Conservation (phyloP, 2,888 invertebrate genomes). For the Augiades crinisus region DNA sequence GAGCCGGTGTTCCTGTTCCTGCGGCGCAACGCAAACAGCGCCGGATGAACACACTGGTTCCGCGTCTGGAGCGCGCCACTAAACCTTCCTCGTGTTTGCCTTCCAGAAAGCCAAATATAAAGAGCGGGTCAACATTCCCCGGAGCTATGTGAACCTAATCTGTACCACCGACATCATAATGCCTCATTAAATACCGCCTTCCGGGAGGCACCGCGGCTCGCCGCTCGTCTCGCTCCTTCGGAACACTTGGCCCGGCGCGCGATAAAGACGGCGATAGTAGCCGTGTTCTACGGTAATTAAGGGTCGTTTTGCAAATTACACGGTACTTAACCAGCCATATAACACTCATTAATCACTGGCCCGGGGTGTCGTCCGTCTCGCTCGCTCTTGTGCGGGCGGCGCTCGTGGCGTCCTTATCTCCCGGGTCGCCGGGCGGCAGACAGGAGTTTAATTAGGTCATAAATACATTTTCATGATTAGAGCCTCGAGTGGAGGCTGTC, state of each 20-base stretch:
- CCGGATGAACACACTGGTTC: slow-evolving; percentile 38
- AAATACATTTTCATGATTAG: slow-evolving; percentile 80
- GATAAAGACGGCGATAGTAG: slow-evolving; percentile 71
- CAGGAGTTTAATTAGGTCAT: slow-evolving; percentile 80
- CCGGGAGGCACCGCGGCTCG: slow-evolving; percentile 60
- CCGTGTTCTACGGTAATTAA: slow-evolving; percentile 82
- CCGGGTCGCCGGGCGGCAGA: slow-evolving; percentile 53
- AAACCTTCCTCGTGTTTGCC: slow-evolving; percentile 43
- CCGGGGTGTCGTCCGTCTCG: slow-evolving; percentile 52
- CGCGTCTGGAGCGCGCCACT: slow-evolving; percentile 46
- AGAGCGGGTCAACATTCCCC: slow-evolving; percentile 67
- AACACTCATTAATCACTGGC: slow-evolving; percentile 84
- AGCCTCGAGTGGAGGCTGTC: slow-evolving; percentile 45
- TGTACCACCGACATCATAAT: slow-evolving; percentile 76
- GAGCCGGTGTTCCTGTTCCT: background rate
- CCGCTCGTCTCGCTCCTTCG: slow-evolving; percentile 50
- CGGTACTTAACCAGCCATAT: slow-evolving; percentile 87
- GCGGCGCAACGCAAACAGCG: slow-evolving; percentile 39
- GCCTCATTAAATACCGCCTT: slow-evolving; percentile 78
- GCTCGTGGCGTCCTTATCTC: slow-evolving; percentile 45
- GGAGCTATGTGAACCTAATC: slow-evolving; percentile 75
- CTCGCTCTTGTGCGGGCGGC: slow-evolving; percentile 40
- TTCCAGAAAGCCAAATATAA: slow-evolving; percentile 72
- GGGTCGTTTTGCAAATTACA: slow-evolving; percentile 89
- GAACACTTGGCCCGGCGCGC: slow-evolving; percentile 34